Base-by-base conservation (phyloP, 2,888 invertebrate genomes). In the Tubiluchus corallicola region DNA sequence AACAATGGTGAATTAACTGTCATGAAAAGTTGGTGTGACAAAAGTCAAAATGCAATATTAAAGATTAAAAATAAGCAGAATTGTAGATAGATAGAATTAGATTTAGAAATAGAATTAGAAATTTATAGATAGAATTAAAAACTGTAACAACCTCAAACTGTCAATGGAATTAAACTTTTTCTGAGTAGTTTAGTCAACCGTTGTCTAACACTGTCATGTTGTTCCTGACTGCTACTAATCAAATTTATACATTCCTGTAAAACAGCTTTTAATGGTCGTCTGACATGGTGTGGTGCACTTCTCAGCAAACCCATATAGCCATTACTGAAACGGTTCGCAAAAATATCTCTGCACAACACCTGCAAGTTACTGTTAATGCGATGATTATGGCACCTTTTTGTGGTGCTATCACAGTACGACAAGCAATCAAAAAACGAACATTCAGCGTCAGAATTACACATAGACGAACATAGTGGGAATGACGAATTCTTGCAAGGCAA, bases 261-360 rank as follows among this genome's bases (percentile, higher is more conserved):
- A 29, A 29, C n/a, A 29, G n/a, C 29, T 29, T 9, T n/a, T 9
- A 29, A n/a, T n/a, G 9, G 9, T 9, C n/a, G 9, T 9, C 9
- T n/a, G 9, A 29, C n/a, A 9, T 9, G 9, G n/a, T 9, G 9
- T n/a, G 29, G 29, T 9, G 29, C 9, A 9, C 9, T 9, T n/a
- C 29, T 29, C 29, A 29, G 29, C n/a, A 29, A 29, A n/a, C 29
- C 29, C 9, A 9, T 9, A n/a, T n/a, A n/a, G 9, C 9, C 29
- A 29, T 52, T 52, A 2, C 45, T 19, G 17, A 53, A 46, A 39
- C 47, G 42, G 4, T 50, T 51, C 5, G 49, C 41, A 43, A 56
- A 52, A 9, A 55, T 50, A 20, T 56, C 51, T 21, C 53, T 50
- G 49, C 56, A 56, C n/a, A 29, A 29, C n/a, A 29, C 29, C 29